Evolutionary conservation across 2,113 vertebrate species (phyloP).

Genomic region (Halcyon senegalensis): DNA sequence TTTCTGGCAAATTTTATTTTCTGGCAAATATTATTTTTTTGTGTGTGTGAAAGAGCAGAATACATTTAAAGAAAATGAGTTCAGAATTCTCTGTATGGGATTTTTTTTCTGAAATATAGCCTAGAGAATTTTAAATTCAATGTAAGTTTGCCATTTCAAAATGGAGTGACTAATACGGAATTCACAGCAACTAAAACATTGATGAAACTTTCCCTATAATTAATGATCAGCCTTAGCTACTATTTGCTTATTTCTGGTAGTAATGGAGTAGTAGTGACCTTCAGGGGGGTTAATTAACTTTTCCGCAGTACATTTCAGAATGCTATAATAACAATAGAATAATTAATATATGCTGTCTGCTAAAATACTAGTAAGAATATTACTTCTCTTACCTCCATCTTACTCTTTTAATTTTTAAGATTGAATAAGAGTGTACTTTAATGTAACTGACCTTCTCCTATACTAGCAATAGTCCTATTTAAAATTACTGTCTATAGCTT

Average conservation of each 20-base stretch:
- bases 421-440: not conserved
- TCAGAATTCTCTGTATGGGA: not conserved
- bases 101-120: not conserved
- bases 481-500: not conserved
- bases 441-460: not conserved
- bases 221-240: not conserved
- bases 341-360: not conserved
- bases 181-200: not conserved
- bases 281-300: not conserved
- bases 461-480: not conserved
- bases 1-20: not conserved
- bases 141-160: not conserved
- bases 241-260: not conserved
- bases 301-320: not conserved
- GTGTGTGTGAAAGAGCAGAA: not conserved
- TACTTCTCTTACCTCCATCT: not conserved
- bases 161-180: not conserved
- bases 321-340: not conserved
- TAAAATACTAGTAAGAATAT: not conserved
- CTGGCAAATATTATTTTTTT: not conserved
- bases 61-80: not conserved
- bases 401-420: not conserved
- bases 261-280: not conserved
- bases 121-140: not conserved
- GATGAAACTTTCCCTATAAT: not conserved